These are phyloP conservation scores for Kryphioiulus occultus DNA, from an alignment of 2,888 invertebrate genomes.

Conservation along the genomic window DNA sequence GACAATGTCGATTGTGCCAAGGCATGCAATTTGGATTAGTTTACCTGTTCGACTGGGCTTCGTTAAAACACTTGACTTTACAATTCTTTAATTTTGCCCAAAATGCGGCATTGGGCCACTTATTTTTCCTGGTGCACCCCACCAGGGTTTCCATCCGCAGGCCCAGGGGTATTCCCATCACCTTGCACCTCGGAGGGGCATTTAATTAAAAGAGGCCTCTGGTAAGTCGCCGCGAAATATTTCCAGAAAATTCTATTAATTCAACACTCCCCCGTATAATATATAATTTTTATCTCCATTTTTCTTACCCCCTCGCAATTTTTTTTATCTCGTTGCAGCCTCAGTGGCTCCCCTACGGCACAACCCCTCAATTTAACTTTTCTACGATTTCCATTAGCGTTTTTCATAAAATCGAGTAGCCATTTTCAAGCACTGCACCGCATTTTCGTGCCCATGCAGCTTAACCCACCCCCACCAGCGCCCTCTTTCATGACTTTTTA, in stretches of 20 bases:
- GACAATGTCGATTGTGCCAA: no score
- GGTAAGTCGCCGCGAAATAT: conserved; percentile 3
- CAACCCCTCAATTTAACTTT: conserved; percentile 38
- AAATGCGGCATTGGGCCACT: no score
- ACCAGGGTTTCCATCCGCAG: neutral
- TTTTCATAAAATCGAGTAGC: conserved; percentile 35
- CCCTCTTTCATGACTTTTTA: conserved; percentile 27
- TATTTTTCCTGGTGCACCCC: neutral
- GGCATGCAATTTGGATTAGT: no score
- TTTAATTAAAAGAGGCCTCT: neutral
- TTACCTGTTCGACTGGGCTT: no score
- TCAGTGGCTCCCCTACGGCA: conserved; percentile 14
- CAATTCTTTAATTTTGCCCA: no score
- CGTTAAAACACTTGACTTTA: no score
- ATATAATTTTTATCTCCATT: conserved; percentile 36
- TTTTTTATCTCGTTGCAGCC: conserved; percentile 31
- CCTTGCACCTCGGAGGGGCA: neutral
- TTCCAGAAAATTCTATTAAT: conserved; percentile 30
- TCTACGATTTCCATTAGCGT: conserved; percentile 27
- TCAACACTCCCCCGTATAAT: conserved; percentile 24
- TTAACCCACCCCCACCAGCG: conserved; percentile 17
- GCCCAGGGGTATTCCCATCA: conserved; percentile 2
- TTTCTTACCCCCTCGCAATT: neutral
- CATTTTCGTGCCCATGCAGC: neutral
- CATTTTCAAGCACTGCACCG: neutral